Base-by-base conservation (phyloP, 2,888 invertebrate species). In the Alsophila aescularia region DNA sequence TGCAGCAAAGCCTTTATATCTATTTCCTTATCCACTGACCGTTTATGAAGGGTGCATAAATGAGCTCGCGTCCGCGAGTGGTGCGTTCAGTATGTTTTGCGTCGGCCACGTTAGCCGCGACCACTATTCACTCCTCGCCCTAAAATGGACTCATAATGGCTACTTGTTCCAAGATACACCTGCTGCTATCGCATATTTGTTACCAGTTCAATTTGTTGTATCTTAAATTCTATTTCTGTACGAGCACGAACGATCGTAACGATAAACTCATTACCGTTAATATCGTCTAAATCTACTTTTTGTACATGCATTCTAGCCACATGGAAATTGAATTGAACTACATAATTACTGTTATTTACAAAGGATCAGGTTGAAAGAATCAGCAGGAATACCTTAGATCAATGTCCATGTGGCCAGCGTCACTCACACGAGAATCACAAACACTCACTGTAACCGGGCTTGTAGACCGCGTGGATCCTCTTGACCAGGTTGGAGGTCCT, bases 101-200 rank as follows among this genome's bases (percentile, higher is more conserved):
- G 74, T 73, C 76, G 71, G 66, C 78, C 79, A 77, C 82, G 79
- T 73, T 77, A 70, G 73, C 62, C 67, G 66, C 73, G 73, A 73
- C 79, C 71, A 84, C 83, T 85, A 84, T 83, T 83, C 85, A 82
- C 81, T 85, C 80, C 69, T 80, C 75, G 75, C 77, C 89, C 90
- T 89, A 89, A 90, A 90, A 90, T 89, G 90, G 89, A 81, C 80
- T 86, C 85, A 83, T 87, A 88, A 90, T 89, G 79, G 87, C 81
- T 81, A 86, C 89, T 88, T 78, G 90, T 88, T 89, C 75, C 77
- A 75, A 72, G 76, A 81, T 89, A 86, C 90, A 90, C 90, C 90
- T 89, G 89, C 87, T 70, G 89, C 87, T 72, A 72, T 71, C 73
- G 85, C 83, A 77, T 83, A 83, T 85, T 84, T 77, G 84, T 81